Conservation (phyloP, 2,888 invertebrate genomes). For the Sarcophaga carnaria region DNA sequence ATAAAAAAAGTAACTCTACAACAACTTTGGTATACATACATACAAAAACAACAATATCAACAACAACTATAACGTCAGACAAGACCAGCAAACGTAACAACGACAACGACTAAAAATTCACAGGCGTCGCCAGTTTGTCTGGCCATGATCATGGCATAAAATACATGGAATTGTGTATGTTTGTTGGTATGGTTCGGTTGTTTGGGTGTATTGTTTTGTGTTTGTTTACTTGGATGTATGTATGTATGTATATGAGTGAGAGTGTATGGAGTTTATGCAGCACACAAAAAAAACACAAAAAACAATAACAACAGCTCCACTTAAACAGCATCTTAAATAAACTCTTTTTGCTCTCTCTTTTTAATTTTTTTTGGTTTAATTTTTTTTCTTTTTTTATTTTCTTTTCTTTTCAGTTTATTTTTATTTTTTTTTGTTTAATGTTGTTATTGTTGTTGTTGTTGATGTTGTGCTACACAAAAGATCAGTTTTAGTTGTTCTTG, state of each 20-base stretch:
- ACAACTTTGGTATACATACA: conserved; percentile 56
- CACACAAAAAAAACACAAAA: conserved; percentile 12
- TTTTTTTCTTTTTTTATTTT: conserved; percentile 11
- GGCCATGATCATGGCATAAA: conserved; percentile 74
- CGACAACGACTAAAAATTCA: conserved; percentile 74
- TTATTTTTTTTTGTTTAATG: conserved; percentile 14
- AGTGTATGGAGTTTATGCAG: conserved; percentile 44
- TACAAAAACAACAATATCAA: conserved; percentile 59
- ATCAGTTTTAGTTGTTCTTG: conserved; percentile 47
- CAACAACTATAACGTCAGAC: conserved; percentile 22
- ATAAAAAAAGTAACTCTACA: conserved; percentile 54
- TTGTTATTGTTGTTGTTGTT: conserved; percentile 15
- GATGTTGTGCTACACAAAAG: conserved; percentile 61
- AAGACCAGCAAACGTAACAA: conserved; percentile 29
- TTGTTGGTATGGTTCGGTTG: conserved; percentile 6
- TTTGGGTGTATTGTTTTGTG: not conserved
- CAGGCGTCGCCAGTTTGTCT: conserved; percentile 80
- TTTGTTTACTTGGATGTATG: not conserved
- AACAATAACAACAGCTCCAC: conserved; percentile 33
- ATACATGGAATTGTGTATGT: conserved; percentile 48
- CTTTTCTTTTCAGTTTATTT: conserved; percentile 26
- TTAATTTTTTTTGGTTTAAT: not conserved
- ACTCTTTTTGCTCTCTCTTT: conserved; percentile 33
- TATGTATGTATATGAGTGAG: not conserved
- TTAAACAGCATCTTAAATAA: conserved; percentile 57